These are phyloP conservation scores for Drosophila recens DNA, from an alignment of 2,888 invertebrate genomes.

Conservation along the genomic window DNA sequence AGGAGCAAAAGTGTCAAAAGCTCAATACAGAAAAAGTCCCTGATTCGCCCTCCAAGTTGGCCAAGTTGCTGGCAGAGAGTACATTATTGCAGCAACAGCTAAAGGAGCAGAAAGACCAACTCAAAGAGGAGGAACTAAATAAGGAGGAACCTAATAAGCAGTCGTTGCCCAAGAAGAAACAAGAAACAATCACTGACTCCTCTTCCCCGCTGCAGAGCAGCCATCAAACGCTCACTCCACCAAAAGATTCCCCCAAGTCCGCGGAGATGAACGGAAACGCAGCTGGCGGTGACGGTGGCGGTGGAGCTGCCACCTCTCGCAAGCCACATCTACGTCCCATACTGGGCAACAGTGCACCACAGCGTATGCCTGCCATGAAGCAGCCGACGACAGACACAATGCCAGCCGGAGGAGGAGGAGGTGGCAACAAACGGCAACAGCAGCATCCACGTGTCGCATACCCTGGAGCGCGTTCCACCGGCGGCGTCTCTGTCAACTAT, in stretches of 20 bases:
- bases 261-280: constrained; percentile 49
- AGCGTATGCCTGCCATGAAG: constrained; percentile 15
- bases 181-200: neutral
- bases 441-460: constrained; percentile 36
- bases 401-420: neutral
- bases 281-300: constrained; percentile 53
- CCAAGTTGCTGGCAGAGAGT: neutral
- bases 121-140: neutral
- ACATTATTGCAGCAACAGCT: neutral
- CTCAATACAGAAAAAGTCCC: neutral
- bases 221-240: constrained; percentile 7
- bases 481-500: constrained; percentile 60
- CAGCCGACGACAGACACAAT: constrained; percentile 13
- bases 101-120: neutral
- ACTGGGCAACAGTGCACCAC: constrained; percentile 60
- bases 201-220: neutral
- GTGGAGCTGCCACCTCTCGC: constrained; percentile 29
- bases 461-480: constrained; percentile 22
- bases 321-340: constrained; percentile 64
- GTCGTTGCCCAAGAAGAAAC: neutral
- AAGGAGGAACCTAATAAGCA: neutral
- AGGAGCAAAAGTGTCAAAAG: neutral
- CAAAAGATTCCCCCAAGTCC: neutral
- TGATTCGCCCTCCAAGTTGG: neutral
- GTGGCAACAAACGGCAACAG: constrained; percentile 9